Conservation (phyloP, 2,113 vertebrate genomes). For the Paradoxurus hermaphroditus region DNA sequence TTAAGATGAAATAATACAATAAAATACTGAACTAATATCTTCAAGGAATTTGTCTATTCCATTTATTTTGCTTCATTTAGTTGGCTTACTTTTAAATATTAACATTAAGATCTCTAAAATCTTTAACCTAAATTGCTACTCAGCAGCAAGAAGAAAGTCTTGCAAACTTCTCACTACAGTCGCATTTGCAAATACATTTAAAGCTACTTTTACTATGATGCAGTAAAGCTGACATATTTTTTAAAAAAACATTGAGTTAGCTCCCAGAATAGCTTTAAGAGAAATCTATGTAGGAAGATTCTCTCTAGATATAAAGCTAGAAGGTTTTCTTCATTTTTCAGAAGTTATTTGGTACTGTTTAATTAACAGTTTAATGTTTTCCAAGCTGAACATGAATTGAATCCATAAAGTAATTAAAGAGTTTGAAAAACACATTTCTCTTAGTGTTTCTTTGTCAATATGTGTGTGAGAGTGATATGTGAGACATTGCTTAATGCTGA, state of each 20-base stretch:
- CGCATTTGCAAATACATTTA: not conserved
- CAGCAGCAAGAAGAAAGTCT: not conserved
- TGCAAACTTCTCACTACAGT: not conserved
- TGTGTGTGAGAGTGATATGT: not conserved
- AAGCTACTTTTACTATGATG: not conserved
- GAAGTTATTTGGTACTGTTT: not conserved
- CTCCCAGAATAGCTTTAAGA: not conserved
- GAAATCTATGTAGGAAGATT: not conserved
- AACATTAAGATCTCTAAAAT: not conserved
- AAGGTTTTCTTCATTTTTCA: not conserved
- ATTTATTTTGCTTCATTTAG: not conserved
- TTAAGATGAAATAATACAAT: not conserved
- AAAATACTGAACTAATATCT: not conserved
- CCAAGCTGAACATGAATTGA: not conserved
- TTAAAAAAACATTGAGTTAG: not conserved
- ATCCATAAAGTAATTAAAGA: not conserved
- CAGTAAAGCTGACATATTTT: not conserved
- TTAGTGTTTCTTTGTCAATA: constrained; percentile 38
- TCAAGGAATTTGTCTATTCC: not conserved
- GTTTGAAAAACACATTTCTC: not conserved
- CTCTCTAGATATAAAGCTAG: not conserved
- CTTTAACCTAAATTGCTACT: not conserved
- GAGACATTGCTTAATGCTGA: constrained; percentile 35
- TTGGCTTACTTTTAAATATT: not conserved
- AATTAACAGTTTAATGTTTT: not conserved